Evolutionary conservation across 2,888 invertebrate species (phyloP).

Genomic region (Ctenicera cuprea): DNA sequence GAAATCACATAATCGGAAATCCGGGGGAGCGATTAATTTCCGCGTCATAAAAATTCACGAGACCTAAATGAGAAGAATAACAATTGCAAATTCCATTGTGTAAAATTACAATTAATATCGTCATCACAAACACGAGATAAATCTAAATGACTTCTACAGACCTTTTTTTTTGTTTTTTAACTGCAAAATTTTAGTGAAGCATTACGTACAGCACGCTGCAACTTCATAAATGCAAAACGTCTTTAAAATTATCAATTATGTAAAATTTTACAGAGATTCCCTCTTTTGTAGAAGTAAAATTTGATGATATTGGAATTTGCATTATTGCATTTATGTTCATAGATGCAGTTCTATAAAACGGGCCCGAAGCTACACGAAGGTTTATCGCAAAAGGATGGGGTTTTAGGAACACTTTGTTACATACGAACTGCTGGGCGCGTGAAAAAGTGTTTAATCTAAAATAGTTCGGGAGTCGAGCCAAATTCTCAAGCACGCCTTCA

Average conservation of each 20-base stretch:
- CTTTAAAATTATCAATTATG: no score
- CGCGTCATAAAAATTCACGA: slow-evolving; percentile 41
- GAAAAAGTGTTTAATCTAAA: slow-evolving; percentile 34
- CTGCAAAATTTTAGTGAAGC: no score
- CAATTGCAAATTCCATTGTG: no score
- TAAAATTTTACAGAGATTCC: not conserved
- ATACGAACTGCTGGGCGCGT: not conserved
- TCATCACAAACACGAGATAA: not conserved
- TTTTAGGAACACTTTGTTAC: not conserved
- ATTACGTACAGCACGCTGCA: not conserved
- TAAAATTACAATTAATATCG: no score
- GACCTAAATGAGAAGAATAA: slow-evolving; percentile 28
- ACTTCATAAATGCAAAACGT: not conserved
- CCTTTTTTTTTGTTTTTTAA: not conserved
- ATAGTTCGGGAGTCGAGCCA: slow-evolving; percentile 32
- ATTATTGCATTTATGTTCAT: slow-evolving; percentile 13
- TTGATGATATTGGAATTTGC: slow-evolving; percentile 12
- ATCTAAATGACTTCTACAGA: not conserved
- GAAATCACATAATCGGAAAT: slow-evolving; percentile 46
- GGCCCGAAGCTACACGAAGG: not conserved
- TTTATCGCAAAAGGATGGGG: not conserved
- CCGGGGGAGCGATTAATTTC: slow-evolving; percentile 45
- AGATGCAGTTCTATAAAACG: not conserved
- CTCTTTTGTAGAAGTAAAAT: not conserved
- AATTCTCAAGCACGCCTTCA: slow-evolving; percentile 36